phyloP scores from a whole-genome alignment of 2,888 invertebrate genomes.

The Perithous albicinctus region DNA sequence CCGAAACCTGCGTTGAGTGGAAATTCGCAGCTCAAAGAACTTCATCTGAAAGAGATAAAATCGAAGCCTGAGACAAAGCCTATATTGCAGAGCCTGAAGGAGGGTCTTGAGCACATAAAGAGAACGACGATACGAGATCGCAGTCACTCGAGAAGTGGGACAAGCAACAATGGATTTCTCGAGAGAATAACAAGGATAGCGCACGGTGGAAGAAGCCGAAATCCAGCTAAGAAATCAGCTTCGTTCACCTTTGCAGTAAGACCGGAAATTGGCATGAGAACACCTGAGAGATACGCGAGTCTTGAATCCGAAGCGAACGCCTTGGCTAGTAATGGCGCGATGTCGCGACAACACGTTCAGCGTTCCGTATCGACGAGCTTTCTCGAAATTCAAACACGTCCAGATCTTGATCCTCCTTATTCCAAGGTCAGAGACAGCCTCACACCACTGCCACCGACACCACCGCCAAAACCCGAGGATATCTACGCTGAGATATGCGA shows the following conservation, averaged over 20 bases:
- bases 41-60: conserved; percentile 81
- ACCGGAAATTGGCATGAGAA: conserved; percentile 83
- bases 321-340: conserved; percentile 67
- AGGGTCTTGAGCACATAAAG: conserved; percentile 82
- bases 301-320: conserved; percentile 80
- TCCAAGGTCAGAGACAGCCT: conserved; percentile 83
- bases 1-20: conserved; percentile 76
- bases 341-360: conserved; percentile 78
- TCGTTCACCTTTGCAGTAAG: conserved; percentile 82
- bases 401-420: conserved; percentile 82
- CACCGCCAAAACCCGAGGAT: conserved; percentile 80
- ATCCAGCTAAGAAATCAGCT: conserved; percentile 83
- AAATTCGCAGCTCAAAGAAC: conserved; percentile 78
- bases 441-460: conserved; percentile 79
- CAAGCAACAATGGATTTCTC: conserved; percentile 77
- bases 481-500: conserved; percentile 84
- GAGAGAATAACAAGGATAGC: conserved; percentile 82
- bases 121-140: conserved; percentile 81
- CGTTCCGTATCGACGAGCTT: conserved; percentile 83
- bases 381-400: conserved; percentile 76
- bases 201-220: conserved; percentile 80
- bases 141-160: conserved; percentile 74
- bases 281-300: conserved; percentile 81
- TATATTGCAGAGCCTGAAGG: conserved; percentile 81
- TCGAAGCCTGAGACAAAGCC: conserved; percentile 81